These are phyloP conservation scores for Pseudolycoriella hygida DNA, from an alignment of 2,888 invertebrate genomes.

Conservation along the genomic window DNA sequence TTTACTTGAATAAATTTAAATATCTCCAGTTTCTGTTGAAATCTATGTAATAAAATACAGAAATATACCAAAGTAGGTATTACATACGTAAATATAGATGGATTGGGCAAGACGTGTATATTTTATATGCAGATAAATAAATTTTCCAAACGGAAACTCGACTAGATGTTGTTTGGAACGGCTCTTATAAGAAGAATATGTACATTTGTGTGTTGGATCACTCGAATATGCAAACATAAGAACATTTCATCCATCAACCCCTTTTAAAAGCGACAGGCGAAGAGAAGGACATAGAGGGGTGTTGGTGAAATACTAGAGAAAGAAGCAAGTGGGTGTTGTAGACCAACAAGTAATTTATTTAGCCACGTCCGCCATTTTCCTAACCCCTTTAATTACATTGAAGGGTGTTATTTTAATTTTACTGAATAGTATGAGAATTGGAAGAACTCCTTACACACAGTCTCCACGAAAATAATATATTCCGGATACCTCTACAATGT, in stretches of 20 bases:
- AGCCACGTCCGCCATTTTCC: conserved; percentile 11
- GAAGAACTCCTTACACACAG: neutral
- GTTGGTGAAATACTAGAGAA: neutral
- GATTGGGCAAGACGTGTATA: neutral
- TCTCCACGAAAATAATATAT: neutral
- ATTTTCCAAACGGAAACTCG: no score
- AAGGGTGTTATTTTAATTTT: conserved; percentile 13
- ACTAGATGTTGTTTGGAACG: no score
- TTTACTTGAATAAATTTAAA: conserved; percentile 7
- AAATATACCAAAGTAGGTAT: no score
- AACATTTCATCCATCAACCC: conserved; percentile 3
- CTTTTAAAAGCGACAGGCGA: neutral
- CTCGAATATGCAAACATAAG: neutral
- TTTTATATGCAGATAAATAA: no score
- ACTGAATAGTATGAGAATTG: neutral
- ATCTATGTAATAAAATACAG: no score
- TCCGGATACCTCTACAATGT: neutral
- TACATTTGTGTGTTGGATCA: neutral
- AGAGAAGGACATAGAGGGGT: neutral
- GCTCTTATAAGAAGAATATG: neutral
- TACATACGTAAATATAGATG: no score
- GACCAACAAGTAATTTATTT: conserved; percentile 11
- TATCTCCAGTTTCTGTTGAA: neutral
- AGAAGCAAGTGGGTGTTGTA: neutral
- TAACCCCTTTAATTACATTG: conserved; percentile 11